Percentiles rank a stretch among this genome's conserved stretches.
These are phyloP conservation scores for Chelonia mydas DNA, from an alignment of 2,797 vertebrate species.

Conservation along the genomic window DNA sequence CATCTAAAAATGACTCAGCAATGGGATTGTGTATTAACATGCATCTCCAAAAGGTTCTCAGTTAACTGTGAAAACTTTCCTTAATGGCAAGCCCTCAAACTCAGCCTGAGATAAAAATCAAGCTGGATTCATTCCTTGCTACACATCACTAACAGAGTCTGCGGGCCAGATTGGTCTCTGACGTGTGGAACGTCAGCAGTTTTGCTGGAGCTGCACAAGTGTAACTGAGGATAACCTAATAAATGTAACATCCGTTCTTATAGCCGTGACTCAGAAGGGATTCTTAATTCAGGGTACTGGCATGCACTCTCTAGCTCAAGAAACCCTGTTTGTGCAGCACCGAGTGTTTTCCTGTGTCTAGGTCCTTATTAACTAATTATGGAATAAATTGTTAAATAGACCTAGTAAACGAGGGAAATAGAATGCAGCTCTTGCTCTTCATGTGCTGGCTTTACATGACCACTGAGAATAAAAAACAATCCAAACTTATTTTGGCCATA, in stretches of 20 bases:
- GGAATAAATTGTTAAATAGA: background rate
- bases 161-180: background rate
- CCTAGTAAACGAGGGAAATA: background rate
- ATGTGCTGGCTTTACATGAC: background rate
- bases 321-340: background rate
- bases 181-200: rapidly evolving
- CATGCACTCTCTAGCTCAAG: background rate
- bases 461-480: background rate
- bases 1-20: background rate
- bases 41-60: background rate
- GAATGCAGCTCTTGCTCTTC: background rate
- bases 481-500: background rate
- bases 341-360: background rate
- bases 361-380: background rate
- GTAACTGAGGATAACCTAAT: background rate
- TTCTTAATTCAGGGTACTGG: background rate
- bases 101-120: background rate
- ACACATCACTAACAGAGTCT: background rate
- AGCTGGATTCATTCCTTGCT: background rate
- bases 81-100: background rate
- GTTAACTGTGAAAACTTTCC: background rate
- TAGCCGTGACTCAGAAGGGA: background rate
- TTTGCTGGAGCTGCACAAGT: background rate
- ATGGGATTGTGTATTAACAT: background rate
- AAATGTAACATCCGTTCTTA: background rate